Percentiles rank a stretch among this genome's conserved stretches.
phyloP scores from a whole-genome alignment of 2,797 vertebrate genomes.

The Poecilia wingei region DNA sequence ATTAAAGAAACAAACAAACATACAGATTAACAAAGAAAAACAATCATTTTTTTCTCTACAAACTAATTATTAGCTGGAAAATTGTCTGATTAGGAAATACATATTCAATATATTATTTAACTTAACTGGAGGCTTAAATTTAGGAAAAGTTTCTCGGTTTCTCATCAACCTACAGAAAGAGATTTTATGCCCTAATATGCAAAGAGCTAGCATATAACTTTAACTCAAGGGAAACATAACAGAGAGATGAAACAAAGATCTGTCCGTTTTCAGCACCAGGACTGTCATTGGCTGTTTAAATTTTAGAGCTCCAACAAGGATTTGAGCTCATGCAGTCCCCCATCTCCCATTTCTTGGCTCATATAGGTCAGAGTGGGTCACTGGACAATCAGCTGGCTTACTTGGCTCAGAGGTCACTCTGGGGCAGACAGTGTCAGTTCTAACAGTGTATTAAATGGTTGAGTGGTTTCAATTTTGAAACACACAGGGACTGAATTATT shows the following conservation, averaged over 20 bases:
- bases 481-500: neutral
- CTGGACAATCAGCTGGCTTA: neutral
- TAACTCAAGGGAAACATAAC: neutral
- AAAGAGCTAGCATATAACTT: neutral
- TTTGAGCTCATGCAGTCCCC: neutral
- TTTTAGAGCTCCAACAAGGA: neutral
- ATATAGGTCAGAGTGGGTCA: neutral
- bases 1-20: neutral
- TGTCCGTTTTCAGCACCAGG: neutral
- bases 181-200: neutral
- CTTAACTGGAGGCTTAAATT: neutral
- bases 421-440: neutral
- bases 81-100: neutral
- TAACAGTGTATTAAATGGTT: neutral
- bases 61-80: neutral
- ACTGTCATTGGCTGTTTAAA: neutral
- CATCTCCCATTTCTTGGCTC: neutral
- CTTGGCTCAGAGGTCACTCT: neutral
- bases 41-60: neutral
- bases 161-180: neutral
- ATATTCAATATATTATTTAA: neutral
- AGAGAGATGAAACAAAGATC: neutral
- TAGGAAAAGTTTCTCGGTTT: neutral
- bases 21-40: neutral
- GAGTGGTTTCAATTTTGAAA: neutral